These are phyloP conservation scores for Clivina fossor DNA, from an alignment of 2,888 invertebrate genomes.

Conservation along the genomic window DNA sequence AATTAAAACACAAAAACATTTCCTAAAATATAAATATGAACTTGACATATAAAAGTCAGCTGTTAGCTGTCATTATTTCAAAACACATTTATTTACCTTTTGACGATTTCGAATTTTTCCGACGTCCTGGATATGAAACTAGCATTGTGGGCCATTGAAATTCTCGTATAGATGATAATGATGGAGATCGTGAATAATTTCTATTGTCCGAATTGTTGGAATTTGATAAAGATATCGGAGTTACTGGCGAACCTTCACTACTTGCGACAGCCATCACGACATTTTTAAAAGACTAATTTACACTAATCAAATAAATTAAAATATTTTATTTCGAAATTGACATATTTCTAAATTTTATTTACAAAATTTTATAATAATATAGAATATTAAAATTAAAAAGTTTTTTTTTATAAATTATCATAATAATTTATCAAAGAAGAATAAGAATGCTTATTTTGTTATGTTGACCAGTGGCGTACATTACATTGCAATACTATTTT, in stretches of 20 bases:
- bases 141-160: slow-evolving; percentile 51
- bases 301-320: too few relatives aligned
- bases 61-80: slow-evolving; percentile 22
- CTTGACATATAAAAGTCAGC: slow-evolving; percentile 23
- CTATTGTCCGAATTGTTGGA: slow-evolving; percentile 41
- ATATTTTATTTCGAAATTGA: too few relatives aligned
- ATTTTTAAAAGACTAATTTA: slow-evolving; percentile 30
- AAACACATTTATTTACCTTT: slow-evolving; percentile 40
- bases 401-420: too few relatives aligned
- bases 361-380: too few relatives aligned
- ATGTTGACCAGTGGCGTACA: too few relatives aligned
- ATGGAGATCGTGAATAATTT: slow-evolving; percentile 59
- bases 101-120: slow-evolving; percentile 38
- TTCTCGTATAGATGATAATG: slow-evolving; percentile 59
- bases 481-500: too few relatives aligned
- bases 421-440: too few relatives aligned
- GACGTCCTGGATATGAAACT: slow-evolving; percentile 43
- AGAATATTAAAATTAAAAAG: too few relatives aligned
- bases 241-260: slow-evolving; percentile 54
- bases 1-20: background rate
- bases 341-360: too few relatives aligned
- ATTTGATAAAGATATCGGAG: slow-evolving; percentile 42
- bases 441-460: too few relatives aligned
- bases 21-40: slow-evolving; percentile 5
- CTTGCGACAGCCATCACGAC: slow-evolving; percentile 49